Evolutionary conservation across 1,140 invertebrate genomes (phyloP).

Genomic region (Ostrea edulis): DNA sequence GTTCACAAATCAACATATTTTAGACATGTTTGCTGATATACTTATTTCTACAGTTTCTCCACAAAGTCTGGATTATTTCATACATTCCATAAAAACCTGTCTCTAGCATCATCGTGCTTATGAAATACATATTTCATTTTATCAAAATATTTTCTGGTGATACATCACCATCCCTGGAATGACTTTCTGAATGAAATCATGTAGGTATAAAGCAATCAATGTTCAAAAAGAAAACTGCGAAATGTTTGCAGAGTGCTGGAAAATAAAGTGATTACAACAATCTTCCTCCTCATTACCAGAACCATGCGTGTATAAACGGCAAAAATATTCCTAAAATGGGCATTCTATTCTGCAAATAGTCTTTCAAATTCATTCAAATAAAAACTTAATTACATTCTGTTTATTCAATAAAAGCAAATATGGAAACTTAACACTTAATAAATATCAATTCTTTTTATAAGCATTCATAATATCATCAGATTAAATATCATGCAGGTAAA

Average conservation of each 20-base stretch:
- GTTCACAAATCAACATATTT: too few relatives aligned
- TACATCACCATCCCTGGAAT: background rate
- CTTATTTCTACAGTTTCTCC: too few relatives aligned
- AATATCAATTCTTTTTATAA: background rate
- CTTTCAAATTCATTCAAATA: background rate
- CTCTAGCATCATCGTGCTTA: background rate
- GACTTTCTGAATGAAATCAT: background rate
- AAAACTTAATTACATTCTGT: background rate
- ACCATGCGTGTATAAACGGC: background rate
- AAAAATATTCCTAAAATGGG: background rate
- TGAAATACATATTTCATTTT: background rate
- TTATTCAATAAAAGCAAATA: conserved; percentile 29
- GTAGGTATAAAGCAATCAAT: background rate
- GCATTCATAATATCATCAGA: background rate
- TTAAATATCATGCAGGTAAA: background rate
- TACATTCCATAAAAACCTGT: too few relatives aligned
- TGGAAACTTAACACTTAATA: conserved; percentile 3
- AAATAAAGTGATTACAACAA: background rate
- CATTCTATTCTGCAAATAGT: conserved; percentile 6
- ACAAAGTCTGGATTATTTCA: too few relatives aligned
- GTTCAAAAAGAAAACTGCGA: background rate
- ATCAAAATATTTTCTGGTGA: background rate
- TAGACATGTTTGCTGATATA: too few relatives aligned
- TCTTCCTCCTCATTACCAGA: background rate
- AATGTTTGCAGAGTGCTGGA: background rate